phyloP scores from a whole-genome alignment of 2,888 invertebrate species.

The Cancer borealis region DNA sequence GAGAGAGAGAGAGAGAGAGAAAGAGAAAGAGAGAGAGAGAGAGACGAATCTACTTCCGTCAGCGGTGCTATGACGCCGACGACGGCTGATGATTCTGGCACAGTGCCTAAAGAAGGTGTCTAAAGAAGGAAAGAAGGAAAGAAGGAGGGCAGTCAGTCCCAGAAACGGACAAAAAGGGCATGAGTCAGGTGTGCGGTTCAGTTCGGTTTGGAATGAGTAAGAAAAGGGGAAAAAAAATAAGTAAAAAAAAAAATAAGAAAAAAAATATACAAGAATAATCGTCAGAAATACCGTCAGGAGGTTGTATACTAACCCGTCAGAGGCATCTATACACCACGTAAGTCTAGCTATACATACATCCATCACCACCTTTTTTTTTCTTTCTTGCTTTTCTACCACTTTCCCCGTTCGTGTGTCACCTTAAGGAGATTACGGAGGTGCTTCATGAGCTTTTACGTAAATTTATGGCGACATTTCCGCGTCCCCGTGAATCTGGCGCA shows the following conservation, averaged over 20 bases:
- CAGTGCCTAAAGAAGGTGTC: too few species aligned
- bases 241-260: not conserved
- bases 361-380: not conserved
- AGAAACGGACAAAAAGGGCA: constrained; percentile 5
- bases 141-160: not conserved
- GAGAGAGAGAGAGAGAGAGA: not conserved
- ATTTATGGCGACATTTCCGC: not conserved
- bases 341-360: not conserved
- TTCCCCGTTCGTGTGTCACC: not conserved
- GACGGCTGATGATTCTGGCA: not conserved
- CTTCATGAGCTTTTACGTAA: not conserved
- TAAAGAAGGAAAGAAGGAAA: not conserved
- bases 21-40: not conserved
- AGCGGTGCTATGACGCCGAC: constrained; percentile 22
- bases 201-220: not conserved
- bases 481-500: constrained; percentile 28
- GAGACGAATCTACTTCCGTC: constrained; percentile 23
- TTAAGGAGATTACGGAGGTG: not conserved
- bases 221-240: not conserved
- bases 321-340: not conserved
- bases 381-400: not conserved
- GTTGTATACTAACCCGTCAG: not conserved
- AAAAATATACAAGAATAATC: not conserved
- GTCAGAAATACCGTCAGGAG: not conserved
- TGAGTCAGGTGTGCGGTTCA: not conserved